Evolutionary conservation across 2,888 invertebrate genomes (phyloP).

Genomic region (Phengaris arion): DNA sequence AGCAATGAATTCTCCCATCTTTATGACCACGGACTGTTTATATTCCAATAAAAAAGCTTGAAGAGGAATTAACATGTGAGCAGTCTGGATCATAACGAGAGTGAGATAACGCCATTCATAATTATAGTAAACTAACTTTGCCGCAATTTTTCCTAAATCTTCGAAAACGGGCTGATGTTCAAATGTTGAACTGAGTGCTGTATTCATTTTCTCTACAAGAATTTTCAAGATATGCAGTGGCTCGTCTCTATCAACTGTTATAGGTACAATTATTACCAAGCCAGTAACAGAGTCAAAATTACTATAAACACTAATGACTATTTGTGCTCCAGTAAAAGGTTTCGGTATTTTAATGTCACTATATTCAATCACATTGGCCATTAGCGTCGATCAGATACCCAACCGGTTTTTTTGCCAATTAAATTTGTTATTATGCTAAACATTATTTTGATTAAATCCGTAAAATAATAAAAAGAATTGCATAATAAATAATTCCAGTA

Average conservation of each 20-base stretch:
- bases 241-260: neutral
- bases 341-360: slow-evolving; percentile 1
- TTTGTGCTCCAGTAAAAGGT: slow-evolving; percentile 33
- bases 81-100: slow-evolving; percentile 47
- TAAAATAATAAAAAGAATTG: neutral
- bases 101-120: slow-evolving; percentile 59
- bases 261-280: neutral
- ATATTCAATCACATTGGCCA: slow-evolving; percentile 16
- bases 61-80: slow-evolving; percentile 44
- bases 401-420: neutral
- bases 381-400: neutral
- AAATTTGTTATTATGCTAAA: slow-evolving; percentile 17
- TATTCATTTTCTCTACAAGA: neutral
- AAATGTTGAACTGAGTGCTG: slow-evolving; percentile 28
- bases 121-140: slow-evolving; percentile 56
- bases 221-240: neutral
- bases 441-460: neutral
- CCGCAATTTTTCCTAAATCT: slow-evolving; percentile 50
- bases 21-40: slow-evolving; percentile 47
- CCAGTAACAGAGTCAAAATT: slow-evolving; percentile 26
- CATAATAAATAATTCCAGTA: neutral
- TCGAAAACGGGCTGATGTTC: slow-evolving; percentile 39
- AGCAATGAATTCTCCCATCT: slow-evolving; percentile 46
- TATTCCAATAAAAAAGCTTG: slow-evolving; percentile 51
- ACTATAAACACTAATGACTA: slow-evolving; percentile 34